Evolutionary conservation across 23 tunicate genomes (phyloP).

Genomic region (Botrylloides violaceus): DNA sequence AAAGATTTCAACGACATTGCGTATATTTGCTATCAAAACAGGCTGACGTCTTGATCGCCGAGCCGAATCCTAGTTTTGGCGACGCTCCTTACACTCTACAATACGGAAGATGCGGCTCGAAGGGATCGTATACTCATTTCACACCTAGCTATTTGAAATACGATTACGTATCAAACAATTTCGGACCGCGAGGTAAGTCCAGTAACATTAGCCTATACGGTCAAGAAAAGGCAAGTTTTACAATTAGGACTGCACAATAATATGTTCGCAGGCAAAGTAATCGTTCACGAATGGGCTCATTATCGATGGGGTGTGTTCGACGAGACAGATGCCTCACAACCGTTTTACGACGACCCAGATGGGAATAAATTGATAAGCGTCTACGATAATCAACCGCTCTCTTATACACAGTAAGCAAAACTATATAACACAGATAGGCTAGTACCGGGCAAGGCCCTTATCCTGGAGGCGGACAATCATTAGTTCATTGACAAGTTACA

Average conservation of each 20-base stretch:
- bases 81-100: conserved; percentile 54
- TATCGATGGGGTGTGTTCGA: conserved; percentile 78
- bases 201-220: too few species aligned
- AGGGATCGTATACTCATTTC: conserved; percentile 50
- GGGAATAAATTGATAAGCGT: not conserved
- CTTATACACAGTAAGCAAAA: conserved; percentile 6
- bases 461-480: too few species aligned
- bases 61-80: conserved; percentile 30
- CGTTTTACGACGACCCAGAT: conserved; percentile 37
- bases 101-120: conserved; percentile 39
- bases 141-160: conserved; percentile 37
- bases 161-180: conserved; percentile 15
- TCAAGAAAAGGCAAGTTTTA: too few species aligned
- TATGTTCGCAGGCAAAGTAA: conserved; percentile 53
- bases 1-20: too few species aligned
- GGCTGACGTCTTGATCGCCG: conserved; percentile 43
- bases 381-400: not conserved
- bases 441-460: too few species aligned
- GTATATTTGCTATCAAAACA: not conserved
- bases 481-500: too few species aligned
- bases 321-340: conserved; percentile 37
- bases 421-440: too few species aligned
- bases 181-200: conserved; percentile 41
- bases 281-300: conserved; percentile 83
- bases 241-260: too few species aligned